These are phyloP conservation scores for Salvelinus sp. DNA, from an alignment of 2,113 vertebrate species.

Conservation along the genomic window DNA sequence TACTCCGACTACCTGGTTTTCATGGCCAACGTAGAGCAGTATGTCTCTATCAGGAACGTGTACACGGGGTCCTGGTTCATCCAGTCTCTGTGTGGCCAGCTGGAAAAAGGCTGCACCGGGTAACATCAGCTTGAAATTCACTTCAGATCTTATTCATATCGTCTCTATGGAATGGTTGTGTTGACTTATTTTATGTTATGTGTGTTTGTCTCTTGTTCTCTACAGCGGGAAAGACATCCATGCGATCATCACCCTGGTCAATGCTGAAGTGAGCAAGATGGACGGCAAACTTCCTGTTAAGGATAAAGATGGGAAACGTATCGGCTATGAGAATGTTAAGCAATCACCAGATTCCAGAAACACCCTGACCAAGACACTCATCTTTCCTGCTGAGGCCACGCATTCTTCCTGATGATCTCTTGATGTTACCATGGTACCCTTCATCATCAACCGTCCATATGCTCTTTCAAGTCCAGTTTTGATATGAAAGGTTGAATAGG, in stretches of 20 bases:
- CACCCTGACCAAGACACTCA: conserved; percentile 79
- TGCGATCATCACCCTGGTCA: conserved; percentile 80
- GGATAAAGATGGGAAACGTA: no score
- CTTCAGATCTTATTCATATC: conserved; percentile 65
- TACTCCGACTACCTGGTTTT: conserved; percentile 76
- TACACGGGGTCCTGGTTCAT: conserved; percentile 75
- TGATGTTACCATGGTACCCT: no score
- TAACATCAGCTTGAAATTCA: conserved; percentile 46
- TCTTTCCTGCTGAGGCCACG: no score
- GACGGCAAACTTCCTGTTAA: no score
- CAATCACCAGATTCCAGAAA: conserved; percentile 82
- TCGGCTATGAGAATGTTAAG: conserved; percentile 39
- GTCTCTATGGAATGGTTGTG: conserved; percentile 74
- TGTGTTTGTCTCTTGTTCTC: neutral
- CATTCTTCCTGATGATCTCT: no score
- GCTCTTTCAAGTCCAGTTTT: no score
- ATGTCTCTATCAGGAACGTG: conserved; percentile 54
- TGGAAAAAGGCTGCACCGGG: conserved; percentile 45
- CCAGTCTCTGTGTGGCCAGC: conserved; percentile 76
- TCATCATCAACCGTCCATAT: no score
- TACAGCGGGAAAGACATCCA: conserved; percentile 76
- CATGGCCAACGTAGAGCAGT: conserved; percentile 73
- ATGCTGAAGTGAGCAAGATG: conserved; percentile 73
- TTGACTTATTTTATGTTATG: neutral
- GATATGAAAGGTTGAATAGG: no score